Evolutionary conservation across 2,113 vertebrate genomes (phyloP).

Genomic region (Neolamprologus brichardi): DNA sequence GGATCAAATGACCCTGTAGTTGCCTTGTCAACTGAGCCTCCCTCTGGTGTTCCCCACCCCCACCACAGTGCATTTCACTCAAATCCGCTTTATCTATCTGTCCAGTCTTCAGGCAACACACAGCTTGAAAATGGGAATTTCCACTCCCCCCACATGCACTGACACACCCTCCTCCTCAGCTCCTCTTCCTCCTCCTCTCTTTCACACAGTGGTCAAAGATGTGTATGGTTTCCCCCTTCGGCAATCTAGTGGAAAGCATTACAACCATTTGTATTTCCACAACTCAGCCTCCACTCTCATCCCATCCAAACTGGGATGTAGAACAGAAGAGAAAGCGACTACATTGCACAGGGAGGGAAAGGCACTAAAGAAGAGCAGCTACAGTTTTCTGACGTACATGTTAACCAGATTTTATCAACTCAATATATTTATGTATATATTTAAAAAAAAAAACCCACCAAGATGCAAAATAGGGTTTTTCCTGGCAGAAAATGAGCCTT

Average conservation of each 20-base stretch:
- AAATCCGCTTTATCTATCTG: not conserved
- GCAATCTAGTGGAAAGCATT: conserved; percentile 5
- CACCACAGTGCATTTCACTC: not conserved
- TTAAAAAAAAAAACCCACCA: fast-evolving
- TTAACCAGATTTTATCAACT: not conserved
- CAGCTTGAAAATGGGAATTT: conserved; percentile 43
- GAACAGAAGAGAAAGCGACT: conserved; percentile 1
- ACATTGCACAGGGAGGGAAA: not conserved
- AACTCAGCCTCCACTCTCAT: not conserved
- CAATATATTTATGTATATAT: not conserved
- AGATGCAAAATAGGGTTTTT: not conserved
- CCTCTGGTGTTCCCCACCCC: not conserved
- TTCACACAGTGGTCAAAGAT: conserved; percentile 28
- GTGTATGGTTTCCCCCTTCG: conserved; percentile 13
- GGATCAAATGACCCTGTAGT: conserved; percentile 16
- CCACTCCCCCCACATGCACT: not conserved
- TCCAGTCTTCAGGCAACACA: not conserved
- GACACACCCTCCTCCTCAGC: not conserved
- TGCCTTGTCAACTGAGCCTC: conserved; percentile 5
- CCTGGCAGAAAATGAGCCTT: fast-evolving
- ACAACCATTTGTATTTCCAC: conserved; percentile 16
- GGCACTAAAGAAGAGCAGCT: not conserved
- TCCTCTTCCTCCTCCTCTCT: not conserved
- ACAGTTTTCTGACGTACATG: not conserved
- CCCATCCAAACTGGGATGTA: not conserved